Percentiles rank a stretch among this genome's conserved stretches.
Evolutionary conservation across 2,797 vertebrate species (phyloP).

Genomic region (Sphaeramia orbicularis): DNA sequence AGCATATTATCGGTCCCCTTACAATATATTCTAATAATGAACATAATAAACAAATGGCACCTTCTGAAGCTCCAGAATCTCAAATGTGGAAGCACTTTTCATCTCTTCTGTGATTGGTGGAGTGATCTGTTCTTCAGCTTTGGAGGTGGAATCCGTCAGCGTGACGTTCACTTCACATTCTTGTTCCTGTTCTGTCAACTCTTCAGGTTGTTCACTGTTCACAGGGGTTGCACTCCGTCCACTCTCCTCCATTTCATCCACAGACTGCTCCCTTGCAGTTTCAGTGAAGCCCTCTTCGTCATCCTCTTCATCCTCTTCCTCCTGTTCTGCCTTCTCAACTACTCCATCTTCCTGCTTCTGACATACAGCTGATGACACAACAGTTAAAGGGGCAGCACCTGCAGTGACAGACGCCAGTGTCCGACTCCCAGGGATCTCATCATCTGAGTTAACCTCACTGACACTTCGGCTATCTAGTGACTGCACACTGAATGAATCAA

Average conservation of each 20-base stretch:
- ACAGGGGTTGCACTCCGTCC: slow-evolving; percentile 97
- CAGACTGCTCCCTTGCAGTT: slow-evolving; percentile 76
- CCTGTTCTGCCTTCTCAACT: slow-evolving; percentile 47
- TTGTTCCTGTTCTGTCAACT: slow-evolving; percentile 78
- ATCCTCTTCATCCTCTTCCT: slow-evolving; percentile 72
- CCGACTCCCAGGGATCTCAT: slow-evolving; percentile 92
- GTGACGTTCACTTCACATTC: slow-evolving; percentile 56
- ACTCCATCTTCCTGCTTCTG: slow-evolving; percentile 68
- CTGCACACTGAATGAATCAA: slow-evolving; percentile 97
- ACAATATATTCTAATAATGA: too few species aligned
- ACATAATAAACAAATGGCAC: slow-evolving; percentile 75
- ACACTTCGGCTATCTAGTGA: slow-evolving; percentile 97
- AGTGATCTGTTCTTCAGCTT: slow-evolving; percentile 39
- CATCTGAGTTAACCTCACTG: slow-evolving; percentile 98
- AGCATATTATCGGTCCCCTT: too few species aligned
- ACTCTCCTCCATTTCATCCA: slow-evolving; percentile 98
- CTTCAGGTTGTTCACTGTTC: slow-evolving; percentile 93
- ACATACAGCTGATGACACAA: slow-evolving; percentile 45
- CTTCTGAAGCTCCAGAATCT: slow-evolving; percentile 92
- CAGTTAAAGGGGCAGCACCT: slow-evolving; percentile 70
- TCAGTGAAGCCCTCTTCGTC: slow-evolving; percentile 80
- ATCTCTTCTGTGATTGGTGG: slow-evolving; percentile 80
- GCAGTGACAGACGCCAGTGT: slow-evolving; percentile 87
- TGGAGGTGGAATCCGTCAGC: slow-evolving; percentile 38
- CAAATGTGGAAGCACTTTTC: slow-evolving; percentile 79